Evolutionary conservation across 2,888 invertebrate genomes (phyloP), one percentile per base, ranked within the genome.

Genomic region (Zeuzera pyrina): DNA sequence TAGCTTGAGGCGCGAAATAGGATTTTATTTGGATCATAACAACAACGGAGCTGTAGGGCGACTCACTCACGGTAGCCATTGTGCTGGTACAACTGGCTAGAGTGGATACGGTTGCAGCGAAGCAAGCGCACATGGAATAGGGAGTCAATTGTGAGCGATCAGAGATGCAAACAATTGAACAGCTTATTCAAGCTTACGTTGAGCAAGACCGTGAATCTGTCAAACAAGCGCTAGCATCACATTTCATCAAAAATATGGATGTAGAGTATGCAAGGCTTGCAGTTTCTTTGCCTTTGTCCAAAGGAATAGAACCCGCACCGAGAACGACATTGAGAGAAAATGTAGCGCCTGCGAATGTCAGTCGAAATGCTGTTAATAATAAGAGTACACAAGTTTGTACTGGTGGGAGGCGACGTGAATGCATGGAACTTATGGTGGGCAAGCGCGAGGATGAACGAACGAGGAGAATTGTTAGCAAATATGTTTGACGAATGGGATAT

Each of bases 81-180:
- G 95, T 97, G 2, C 81, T 98, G 31, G 92, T 98, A 0, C 95
- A 97, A 58, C 83, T 98, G 32, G 94, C 94, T 1, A 85, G 94
- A 34, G 97, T 93, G 1, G 98, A 99, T 70, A 88, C 91, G 31
- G 95, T 98, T 0, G 97, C 97, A 2, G 98, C 98, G 2, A 94
- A 95, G 60, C 95, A 96, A 57, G 94, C 93, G 2, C 97, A 94
- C 63, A 93, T 93, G 63, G 90, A 92, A 65, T 92, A 92, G 91
- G 93, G 93, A n/a, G 91, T 89, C 72, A 94, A 90, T 51, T 95
- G 94, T 63, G 94, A 95, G 54, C 86, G 85, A 6, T 87, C 93
- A 1, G 95, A 95, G 73, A 88, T 91, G 35, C 89, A 91, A 58
- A 93, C 92, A 0, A 66, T 95, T 29, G 92, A 93, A 71, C 88